These are phyloP conservation scores for Hyles lineata DNA, from an alignment of 2,888 invertebrate genomes.

Conservation along the genomic window DNA sequence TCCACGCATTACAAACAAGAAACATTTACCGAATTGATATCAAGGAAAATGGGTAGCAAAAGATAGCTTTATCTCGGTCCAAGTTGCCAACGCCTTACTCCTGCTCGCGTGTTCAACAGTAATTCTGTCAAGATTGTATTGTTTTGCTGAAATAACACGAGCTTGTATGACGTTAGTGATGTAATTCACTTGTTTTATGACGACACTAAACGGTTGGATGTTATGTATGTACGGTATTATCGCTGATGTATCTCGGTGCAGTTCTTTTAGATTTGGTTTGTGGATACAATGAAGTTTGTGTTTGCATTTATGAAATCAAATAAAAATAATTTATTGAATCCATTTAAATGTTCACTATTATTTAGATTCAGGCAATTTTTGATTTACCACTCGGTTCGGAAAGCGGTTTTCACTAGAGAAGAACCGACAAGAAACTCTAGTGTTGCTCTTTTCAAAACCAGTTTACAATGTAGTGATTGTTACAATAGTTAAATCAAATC, in stretches of 20 bases:
- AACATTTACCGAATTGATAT: constrained; percentile 25
- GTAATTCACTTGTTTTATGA: constrained; percentile 31
- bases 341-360: no score
- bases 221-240: constrained; percentile 4
- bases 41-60: constrained; percentile 18
- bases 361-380: no score
- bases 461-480: no score
- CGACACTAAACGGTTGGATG: constrained; percentile 15
- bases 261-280: not conserved
- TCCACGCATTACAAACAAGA: constrained; percentile 29
- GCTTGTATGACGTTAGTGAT: constrained; percentile 30
- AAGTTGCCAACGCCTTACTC: constrained; percentile 52
- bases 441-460: no score
- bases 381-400: no score
- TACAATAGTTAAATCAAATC: no score
- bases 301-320: no score
- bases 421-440: no score
- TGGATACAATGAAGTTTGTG: not conserved
- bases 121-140: constrained; percentile 63
- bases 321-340: no score
- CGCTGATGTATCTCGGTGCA: not conserved
- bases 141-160: constrained; percentile 43
- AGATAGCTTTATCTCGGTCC: constrained; percentile 58
- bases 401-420: no score
- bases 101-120: constrained; percentile 55